phyloP scores from a whole-genome alignment of 2,113 vertebrate species.

The Centropus unirufus region DNA sequence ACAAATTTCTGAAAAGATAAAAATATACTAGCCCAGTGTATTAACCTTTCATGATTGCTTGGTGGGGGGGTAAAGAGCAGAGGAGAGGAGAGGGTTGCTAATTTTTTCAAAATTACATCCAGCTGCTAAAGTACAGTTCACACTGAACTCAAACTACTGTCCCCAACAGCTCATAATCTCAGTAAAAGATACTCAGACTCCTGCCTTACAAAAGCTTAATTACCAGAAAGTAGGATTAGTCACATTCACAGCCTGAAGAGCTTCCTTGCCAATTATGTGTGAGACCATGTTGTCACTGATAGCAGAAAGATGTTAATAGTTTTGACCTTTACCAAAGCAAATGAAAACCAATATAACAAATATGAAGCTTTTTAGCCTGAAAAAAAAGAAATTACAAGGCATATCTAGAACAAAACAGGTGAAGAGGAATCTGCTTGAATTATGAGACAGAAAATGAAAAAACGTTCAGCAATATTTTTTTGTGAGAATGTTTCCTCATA shows the following conservation, averaged over 20 bases:
- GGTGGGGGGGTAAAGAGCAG: fast-evolving
- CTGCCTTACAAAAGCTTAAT: background rate
- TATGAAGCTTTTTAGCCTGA: background rate
- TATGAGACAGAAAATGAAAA: background rate
- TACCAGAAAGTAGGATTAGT: background rate
- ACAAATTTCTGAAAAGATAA: background rate
- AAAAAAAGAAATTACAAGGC: background rate
- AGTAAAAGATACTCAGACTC: background rate
- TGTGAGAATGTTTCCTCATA: background rate
- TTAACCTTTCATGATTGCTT: background rate
- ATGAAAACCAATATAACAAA: background rate
- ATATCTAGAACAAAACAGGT: background rate
- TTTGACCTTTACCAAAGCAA: background rate
- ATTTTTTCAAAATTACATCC: background rate
- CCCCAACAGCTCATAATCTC: background rate
- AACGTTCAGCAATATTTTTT: background rate
- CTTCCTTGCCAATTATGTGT: background rate
- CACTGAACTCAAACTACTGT: background rate
- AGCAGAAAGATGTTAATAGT: background rate
- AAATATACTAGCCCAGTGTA: background rate
- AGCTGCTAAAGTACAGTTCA: background rate
- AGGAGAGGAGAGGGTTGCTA: background rate
- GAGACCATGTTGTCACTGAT: background rate
- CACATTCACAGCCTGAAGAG: background rate
- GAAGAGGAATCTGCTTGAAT: background rate